Conservation (phyloP, 2,113 vertebrate genomes). For the Gopherus evgoodei region DNA sequence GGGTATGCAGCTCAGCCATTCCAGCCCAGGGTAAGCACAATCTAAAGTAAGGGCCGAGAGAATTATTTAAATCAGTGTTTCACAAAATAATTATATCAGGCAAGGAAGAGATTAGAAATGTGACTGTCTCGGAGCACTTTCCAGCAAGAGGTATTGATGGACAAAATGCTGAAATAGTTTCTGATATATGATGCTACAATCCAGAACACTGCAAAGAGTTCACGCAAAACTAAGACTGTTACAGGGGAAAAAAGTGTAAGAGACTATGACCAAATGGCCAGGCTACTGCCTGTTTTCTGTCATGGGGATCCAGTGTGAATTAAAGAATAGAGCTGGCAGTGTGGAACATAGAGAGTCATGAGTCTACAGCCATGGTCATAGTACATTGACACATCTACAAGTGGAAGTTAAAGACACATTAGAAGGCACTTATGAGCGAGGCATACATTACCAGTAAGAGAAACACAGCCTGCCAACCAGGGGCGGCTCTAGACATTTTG, state of each 20-base stretch:
- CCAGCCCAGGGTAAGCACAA: neutral
- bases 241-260: neutral
- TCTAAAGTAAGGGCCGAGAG: neutral
- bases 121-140: neutral
- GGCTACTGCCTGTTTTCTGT: neutral
- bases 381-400: neutral
- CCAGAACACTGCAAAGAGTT: neutral
- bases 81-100: neutral
- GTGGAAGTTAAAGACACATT: neutral
- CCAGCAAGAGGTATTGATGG: neutral
- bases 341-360: neutral
- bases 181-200: neutral
- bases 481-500: too few relatives aligned
- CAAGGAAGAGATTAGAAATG: neutral
- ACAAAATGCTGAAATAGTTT: neutral
- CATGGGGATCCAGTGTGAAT: accelerated
- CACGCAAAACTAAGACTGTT: neutral
- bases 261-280: neutral
- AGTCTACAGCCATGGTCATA: neutral
- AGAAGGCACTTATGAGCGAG: neutral
- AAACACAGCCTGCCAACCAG: neutral
- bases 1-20: neutral
- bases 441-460: neutral
- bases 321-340: neutral
- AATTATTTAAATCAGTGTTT: neutral